Evolutionary conservation across 2,797 vertebrate genomes (phyloP).

Genomic region (Jordanella pulchra): DNA sequence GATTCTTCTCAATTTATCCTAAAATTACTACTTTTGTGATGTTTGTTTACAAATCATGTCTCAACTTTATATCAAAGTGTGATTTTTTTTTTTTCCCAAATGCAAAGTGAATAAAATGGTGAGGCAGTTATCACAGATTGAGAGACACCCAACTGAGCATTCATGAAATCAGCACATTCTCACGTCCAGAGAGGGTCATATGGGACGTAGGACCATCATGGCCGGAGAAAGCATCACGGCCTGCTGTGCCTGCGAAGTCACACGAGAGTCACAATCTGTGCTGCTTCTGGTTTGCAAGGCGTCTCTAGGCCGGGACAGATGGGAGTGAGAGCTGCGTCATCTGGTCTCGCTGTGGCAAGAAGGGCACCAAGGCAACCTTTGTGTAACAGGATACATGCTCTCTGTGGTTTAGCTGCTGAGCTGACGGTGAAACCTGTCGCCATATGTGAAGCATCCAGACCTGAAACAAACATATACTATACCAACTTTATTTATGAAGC

Average conservation of each 20-base stretch:
- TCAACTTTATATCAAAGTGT: constrained; percentile 19
- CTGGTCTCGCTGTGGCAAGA: constrained; percentile 50
- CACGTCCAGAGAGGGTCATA: constrained; percentile 55
- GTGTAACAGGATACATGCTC: constrained; percentile 55
- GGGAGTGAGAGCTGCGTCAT: constrained; percentile 56
- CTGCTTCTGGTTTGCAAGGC: constrained; percentile 53
- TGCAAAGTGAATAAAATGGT: constrained; percentile 24
- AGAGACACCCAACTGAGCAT: constrained; percentile 67
- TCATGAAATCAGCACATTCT: constrained; percentile 30
- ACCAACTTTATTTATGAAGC: not conserved
- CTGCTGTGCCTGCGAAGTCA: constrained; percentile 71
- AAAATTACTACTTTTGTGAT: constrained; percentile 1
- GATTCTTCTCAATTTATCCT: not conserved
- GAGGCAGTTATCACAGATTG: constrained; percentile 52
- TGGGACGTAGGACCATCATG: constrained; percentile 53
- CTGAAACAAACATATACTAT: not conserved
- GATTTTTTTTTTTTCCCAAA: constrained; percentile 24
- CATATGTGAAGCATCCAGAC: constrained; percentile 2
- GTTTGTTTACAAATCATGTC: not conserved
- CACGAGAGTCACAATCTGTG: constrained; percentile 75
- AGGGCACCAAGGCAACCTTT: constrained; percentile 50
- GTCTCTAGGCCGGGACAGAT: constrained; percentile 55
- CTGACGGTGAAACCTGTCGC: constrained; percentile 53
- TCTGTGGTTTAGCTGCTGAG: constrained; percentile 27
- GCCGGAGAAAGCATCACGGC: constrained; percentile 39